Evolutionary conservation across 1,140 invertebrate genomes (phyloP).

Genomic region (Eulimnadia texana): DNA sequence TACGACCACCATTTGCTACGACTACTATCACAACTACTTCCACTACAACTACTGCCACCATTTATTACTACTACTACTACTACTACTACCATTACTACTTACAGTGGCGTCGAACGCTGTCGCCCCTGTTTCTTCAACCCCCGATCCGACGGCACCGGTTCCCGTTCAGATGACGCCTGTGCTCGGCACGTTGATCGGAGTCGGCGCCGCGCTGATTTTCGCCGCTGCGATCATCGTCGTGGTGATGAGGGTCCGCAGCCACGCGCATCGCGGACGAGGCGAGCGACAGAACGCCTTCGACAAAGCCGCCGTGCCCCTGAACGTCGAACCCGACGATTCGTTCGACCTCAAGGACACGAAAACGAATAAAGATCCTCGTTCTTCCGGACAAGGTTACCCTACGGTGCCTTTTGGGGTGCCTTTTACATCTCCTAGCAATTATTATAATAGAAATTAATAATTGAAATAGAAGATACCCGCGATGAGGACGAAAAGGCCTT

Average conservation of each 20-base stretch:
- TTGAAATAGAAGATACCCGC: neutral
- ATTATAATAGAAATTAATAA: neutral
- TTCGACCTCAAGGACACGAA: conserved; percentile 8
- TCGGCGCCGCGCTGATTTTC: conserved; percentile 48
- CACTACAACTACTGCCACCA: too few relatives aligned
- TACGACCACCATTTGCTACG: too few relatives aligned
- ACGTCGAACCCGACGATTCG: conserved; percentile 40
- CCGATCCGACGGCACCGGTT: conserved; percentile 27
- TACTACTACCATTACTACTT: too few relatives aligned
- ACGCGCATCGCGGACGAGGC: conserved; percentile 15
- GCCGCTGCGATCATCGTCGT: conserved; percentile 52
- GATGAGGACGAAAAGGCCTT: neutral
- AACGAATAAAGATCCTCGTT: too few relatives aligned
- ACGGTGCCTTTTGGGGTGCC: neutral
- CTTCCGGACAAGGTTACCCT: too few relatives aligned
- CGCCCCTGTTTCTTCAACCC: neutral
- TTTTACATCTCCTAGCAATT: too few relatives aligned
- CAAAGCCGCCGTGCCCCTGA: conserved; percentile 44
- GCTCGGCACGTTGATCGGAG: conserved; percentile 54
- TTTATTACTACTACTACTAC: too few relatives aligned
- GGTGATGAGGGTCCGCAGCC: conserved; percentile 43
- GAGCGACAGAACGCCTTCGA: conserved; percentile 36
- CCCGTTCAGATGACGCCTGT: conserved; percentile 56
- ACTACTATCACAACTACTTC: too few relatives aligned
- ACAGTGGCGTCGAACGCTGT: conserved; percentile 10